A percentile compares a stretch with the other conserved stretches of the same genome.
Evolutionary conservation across 2,113 vertebrate genomes (phyloP).

Genomic region (Erinaceus europaeus): DNA sequence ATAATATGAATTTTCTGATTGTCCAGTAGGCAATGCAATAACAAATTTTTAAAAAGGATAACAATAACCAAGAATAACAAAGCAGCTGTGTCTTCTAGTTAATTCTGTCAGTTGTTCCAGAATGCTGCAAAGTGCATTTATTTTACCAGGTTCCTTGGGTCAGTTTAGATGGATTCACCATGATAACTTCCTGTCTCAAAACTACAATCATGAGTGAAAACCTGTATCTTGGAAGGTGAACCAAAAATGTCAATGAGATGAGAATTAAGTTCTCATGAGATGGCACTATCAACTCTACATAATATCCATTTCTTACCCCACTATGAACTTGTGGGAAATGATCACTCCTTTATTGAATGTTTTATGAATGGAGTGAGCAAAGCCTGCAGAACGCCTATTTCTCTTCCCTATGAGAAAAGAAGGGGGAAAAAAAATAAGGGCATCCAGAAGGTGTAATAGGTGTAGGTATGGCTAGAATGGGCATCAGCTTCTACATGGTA

Average conservation of each 20-base stretch:
- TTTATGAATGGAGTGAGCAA: background rate
- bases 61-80: background rate
- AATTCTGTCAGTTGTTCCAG: background rate
- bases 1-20: slow-evolving; percentile 75
- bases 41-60: no score
- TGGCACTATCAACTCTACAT: background rate
- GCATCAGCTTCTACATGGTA: no score
- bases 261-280: background rate
- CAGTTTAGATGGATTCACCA: background rate
- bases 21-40: background rate
- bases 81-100: slow-evolving; percentile 23
- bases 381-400: no score
- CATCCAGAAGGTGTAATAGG: no score
- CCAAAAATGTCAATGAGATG: background rate
- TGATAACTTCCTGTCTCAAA: background rate
- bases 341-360: no score
- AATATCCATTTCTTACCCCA: background rate
- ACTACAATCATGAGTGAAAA: background rate
- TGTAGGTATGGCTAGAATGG: no score
- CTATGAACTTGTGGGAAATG: background rate
- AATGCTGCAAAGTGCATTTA: background rate
- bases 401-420: background rate
- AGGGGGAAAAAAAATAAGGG: background rate
- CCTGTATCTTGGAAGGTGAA: background rate
- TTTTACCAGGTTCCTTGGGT: background rate